Percentiles rank a stretch among this genome's conserved stretches.
Evolutionary conservation across 2,888 invertebrate genomes (phyloP).

Genomic region (Caradrina kadenii): DNA sequence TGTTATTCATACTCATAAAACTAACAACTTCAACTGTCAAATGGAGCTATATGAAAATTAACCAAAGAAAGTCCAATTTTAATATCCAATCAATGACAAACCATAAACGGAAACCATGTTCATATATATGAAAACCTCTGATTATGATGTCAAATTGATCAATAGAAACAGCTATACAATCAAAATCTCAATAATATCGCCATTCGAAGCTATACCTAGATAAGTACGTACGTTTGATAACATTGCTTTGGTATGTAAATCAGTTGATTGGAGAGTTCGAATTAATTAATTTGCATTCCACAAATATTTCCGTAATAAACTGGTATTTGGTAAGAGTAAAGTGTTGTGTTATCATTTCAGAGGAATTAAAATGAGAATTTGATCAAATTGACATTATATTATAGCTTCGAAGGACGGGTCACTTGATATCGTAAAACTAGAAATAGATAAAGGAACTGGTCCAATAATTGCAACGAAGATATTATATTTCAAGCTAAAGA

Average conservation of each 20-base stretch:
- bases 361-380: conserved; percentile 10
- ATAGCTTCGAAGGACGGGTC: background rate
- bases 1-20: background rate
- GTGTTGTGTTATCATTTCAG: conserved; percentile 29
- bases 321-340: conserved; percentile 47
- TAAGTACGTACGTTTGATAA: conserved; percentile 47
- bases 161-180: conserved; percentile 39
- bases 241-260: conserved; percentile 62
- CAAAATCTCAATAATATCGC: conserved; percentile 34
- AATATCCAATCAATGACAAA: conserved; percentile 27
- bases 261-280: conserved; percentile 55
- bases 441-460: conserved; percentile 9
- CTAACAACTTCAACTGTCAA: background rate
- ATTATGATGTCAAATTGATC: conserved; percentile 35
- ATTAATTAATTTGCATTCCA: conserved; percentile 64
- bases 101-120: conserved; percentile 9
- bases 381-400: conserved; percentile 4
- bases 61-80: background rate
- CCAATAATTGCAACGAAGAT: background rate
- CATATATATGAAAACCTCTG: conserved; percentile 6
- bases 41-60: conserved; percentile 1
- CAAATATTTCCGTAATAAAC: conserved; percentile 54
- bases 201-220: conserved; percentile 39
- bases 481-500: background rate
- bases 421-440: conserved; percentile 12